These are phyloP conservation scores for Pandemis cinnamomeana DNA, from an alignment of 2,888 invertebrate genomes.

Conservation along the genomic window DNA sequence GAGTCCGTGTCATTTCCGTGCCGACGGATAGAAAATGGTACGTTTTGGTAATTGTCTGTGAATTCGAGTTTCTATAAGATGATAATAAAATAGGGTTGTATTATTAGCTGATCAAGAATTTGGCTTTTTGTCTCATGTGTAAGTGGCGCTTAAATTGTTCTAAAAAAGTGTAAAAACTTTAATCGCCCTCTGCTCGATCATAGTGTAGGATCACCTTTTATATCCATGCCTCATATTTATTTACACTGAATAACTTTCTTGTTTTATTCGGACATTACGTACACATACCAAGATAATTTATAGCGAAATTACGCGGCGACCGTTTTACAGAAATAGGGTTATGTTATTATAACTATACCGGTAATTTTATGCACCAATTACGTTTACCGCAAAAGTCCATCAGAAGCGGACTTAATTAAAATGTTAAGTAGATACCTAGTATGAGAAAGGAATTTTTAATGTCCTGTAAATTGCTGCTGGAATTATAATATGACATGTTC, in stretches of 20 bases:
- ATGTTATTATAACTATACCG: not conserved
- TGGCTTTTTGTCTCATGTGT: not conserved
- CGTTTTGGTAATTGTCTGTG: conserved; percentile 70
- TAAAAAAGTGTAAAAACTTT: not conserved
- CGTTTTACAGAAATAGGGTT: conserved; percentile 22
- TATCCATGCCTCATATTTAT: not conserved
- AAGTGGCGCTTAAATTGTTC: not conserved
- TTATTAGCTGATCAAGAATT: not conserved
- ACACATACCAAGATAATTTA: conserved; percentile 47
- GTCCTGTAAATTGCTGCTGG: conserved; percentile 44
- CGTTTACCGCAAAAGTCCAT: conserved; percentile 42
- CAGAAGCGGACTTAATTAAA: conserved; percentile 46
- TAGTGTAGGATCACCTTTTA: not conserved
- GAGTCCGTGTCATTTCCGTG: conserved; percentile 75
- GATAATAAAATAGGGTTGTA: not conserved
- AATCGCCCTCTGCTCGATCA: not conserved
- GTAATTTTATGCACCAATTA: conserved; percentile 43
- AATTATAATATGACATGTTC: conserved; percentile 37
- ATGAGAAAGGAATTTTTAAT: conserved; percentile 45
- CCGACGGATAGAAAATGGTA: conserved; percentile 54
- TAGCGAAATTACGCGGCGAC: conserved; percentile 50
- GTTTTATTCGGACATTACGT: conserved; percentile 19
- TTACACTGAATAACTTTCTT: not conserved
- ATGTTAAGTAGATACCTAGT: conserved; percentile 42
- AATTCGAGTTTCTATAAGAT: conserved; percentile 46